Conservation (phyloP, 2,888 invertebrate genomes). For the Amblyjoppa fuscipennis region DNA sequence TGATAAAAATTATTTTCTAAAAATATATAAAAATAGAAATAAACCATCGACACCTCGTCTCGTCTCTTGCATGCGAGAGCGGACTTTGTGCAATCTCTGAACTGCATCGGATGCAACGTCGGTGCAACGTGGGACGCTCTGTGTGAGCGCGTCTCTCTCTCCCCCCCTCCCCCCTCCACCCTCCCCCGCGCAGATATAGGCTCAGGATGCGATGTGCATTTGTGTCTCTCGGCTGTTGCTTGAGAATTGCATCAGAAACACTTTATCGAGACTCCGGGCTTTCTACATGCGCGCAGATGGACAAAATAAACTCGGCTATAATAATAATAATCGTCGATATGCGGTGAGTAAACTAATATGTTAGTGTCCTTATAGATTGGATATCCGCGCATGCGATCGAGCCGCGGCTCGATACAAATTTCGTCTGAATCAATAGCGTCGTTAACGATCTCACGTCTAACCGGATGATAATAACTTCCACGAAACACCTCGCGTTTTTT, state of each 20-base stretch:
- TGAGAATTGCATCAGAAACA: constrained; percentile 61
- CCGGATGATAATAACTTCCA: background rate
- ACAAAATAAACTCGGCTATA: constrained; percentile 31
- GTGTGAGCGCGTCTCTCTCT: constrained; percentile 35
- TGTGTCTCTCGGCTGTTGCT: constrained; percentile 41
- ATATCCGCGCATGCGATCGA: background rate
- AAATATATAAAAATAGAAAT: background rate
- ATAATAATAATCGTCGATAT: constrained; percentile 31
- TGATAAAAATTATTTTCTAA: constrained; percentile 16
- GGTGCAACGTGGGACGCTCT: constrained; percentile 80
- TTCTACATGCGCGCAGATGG: constrained; percentile 52
- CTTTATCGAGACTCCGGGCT: constrained; percentile 67
- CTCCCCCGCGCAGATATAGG: constrained; percentile 10
- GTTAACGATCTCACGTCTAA: constrained; percentile 4
- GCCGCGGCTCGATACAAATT: constrained; percentile 26
- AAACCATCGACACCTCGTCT: constrained; percentile 27
- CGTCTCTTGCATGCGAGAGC: constrained; percentile 57
- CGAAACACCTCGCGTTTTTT: constrained; percentile 18
- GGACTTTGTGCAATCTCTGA: constrained; percentile 79
- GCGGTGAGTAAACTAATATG: constrained; percentile 37
- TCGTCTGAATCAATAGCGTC: constrained; percentile 16
- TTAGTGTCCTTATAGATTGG: background rate
- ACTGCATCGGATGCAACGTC: constrained; percentile 78
- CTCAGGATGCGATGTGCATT: constrained; percentile 52
- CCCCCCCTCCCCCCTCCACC: background rate